Percentiles rank a stretch among this genome's conserved stretches.
Evolutionary conservation across 1,140 invertebrate genomes (phyloP).

Genomic region (Xylocopa sonorina): DNA sequence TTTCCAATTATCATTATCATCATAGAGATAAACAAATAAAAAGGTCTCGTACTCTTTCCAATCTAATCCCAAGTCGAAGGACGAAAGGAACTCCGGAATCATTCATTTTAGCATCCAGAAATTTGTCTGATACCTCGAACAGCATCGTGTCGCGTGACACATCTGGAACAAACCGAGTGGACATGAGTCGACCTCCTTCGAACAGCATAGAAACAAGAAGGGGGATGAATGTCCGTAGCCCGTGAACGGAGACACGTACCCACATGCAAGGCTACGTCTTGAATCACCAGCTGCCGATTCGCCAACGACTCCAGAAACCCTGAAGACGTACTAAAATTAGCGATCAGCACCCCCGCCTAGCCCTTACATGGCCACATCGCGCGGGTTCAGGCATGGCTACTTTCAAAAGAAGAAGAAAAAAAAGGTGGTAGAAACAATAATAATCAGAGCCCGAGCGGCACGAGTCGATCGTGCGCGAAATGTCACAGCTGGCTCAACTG

Average conservation of each 20-base stretch:
- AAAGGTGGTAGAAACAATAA: conserved; percentile 60
- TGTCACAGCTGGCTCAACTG: conserved; percentile 55
- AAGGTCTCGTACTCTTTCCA: no score
- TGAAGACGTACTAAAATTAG: conserved; percentile 76
- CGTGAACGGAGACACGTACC: conserved; percentile 69
- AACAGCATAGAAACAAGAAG: conserved; percentile 52
- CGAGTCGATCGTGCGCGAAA: conserved; percentile 58
- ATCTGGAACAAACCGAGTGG: conserved; percentile 52
- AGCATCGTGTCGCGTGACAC: conserved; percentile 24
- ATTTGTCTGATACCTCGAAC: conserved; percentile 16
- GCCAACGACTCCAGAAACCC: conserved; percentile 67
- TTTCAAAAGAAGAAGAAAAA: conserved; percentile 39
- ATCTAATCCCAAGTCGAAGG: neutral
- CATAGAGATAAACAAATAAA: no score
- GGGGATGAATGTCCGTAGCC: conserved; percentile 69
- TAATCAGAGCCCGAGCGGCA: conserved; percentile 55
- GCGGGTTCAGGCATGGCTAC: conserved; percentile 56
- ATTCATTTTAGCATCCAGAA: neutral
- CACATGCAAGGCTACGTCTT: conserved; percentile 69
- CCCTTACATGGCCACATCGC: conserved; percentile 67
- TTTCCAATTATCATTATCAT: no score
- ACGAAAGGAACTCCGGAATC: neutral
- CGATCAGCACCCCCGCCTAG: conserved; percentile 68
- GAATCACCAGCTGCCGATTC: conserved; percentile 76
- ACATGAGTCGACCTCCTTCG: conserved; percentile 56